These are phyloP conservation scores for Nyctibius bracteatus DNA, from an alignment of 2,113 vertebrate genomes.

Conservation along the genomic window DNA sequence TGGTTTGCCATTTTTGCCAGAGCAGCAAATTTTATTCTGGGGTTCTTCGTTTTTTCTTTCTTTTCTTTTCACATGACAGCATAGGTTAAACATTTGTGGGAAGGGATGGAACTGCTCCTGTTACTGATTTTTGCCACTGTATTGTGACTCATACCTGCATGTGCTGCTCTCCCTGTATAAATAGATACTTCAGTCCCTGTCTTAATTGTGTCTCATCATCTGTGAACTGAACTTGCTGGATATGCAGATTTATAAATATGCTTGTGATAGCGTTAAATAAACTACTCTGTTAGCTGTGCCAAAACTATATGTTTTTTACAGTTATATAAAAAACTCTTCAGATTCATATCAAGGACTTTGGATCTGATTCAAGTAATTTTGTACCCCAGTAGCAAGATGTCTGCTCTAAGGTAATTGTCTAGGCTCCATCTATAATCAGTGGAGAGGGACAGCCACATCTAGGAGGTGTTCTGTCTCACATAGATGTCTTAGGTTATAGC, in stretches of 20 bases:
- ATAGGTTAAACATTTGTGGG: background rate
- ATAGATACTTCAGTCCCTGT: background rate
- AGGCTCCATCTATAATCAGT: background rate
- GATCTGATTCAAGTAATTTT: background rate
- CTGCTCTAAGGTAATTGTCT: background rate
- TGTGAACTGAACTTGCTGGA: background rate
- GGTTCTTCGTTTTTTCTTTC: background rate
- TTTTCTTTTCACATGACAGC: background rate
- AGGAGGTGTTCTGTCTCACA: background rate
- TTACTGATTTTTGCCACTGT: background rate
- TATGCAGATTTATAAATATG: background rate
- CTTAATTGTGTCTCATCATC: background rate
- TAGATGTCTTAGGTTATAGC: background rate
- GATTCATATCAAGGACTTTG: background rate
- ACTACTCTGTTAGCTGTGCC: background rate
- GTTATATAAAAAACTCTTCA: background rate
- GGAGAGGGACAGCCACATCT: background rate
- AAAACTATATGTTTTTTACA: background rate
- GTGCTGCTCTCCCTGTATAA: background rate
- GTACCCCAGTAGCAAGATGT: background rate
- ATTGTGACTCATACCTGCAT: background rate
- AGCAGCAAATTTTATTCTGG: background rate
- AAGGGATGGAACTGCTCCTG: background rate
- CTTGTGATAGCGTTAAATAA: background rate
- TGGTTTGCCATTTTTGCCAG: background rate